Conservation (phyloP, 2,113 vertebrate genomes). For the Coregonus clupeaformis region DNA sequence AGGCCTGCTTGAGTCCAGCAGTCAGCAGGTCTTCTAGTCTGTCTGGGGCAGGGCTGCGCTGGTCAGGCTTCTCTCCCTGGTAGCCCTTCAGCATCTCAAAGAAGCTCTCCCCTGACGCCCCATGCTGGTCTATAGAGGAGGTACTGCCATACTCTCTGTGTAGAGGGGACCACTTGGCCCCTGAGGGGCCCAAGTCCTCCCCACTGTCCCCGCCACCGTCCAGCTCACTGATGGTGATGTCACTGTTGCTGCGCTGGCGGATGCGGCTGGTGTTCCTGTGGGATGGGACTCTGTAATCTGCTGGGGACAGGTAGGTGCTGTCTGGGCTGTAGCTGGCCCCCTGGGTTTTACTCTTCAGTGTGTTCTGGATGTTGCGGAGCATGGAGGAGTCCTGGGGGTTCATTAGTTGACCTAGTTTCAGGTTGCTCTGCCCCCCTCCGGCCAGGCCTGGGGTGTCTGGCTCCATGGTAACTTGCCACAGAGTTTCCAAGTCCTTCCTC, state of each 20-base stretch:
- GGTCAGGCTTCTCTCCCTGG: slow-evolving; percentile 84
- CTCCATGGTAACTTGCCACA: slow-evolving; percentile 61
- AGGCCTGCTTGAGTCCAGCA: slow-evolving; percentile 63
- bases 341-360: slow-evolving; percentile 85
- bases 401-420: slow-evolving; percentile 78
- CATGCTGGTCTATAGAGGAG: slow-evolving; percentile 96
- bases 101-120: slow-evolving; percentile 86
- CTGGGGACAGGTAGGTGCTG: slow-evolving; percentile 82
- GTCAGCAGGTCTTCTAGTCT: slow-evolving; percentile 86
- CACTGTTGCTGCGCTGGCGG: slow-evolving; percentile 93
- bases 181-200: slow-evolving; percentile 84
- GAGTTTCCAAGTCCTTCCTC: slow-evolving; percentile 78
- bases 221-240: slow-evolving; percentile 93
- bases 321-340: slow-evolving; percentile 75
- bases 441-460: slow-evolving; percentile 64
- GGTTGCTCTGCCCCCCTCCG: slow-evolving; percentile 50
- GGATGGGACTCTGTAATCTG: slow-evolving; percentile 82
- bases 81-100: slow-evolving; percentile 90
- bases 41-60: slow-evolving; percentile 79
- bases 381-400: slow-evolving; percentile 90
- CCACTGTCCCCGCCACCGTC: slow-evolving; percentile 84
- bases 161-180: slow-evolving; percentile 85
- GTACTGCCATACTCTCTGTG: slow-evolving; percentile 97
- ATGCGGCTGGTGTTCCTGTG: slow-evolving; percentile 83
- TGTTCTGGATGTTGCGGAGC: slow-evolving; percentile 92